Evolutionary conservation across 1,140 invertebrate species (phyloP), one percentile per base, ranked within the genome.

Genomic region (Marisa cornuarietis): DNA sequence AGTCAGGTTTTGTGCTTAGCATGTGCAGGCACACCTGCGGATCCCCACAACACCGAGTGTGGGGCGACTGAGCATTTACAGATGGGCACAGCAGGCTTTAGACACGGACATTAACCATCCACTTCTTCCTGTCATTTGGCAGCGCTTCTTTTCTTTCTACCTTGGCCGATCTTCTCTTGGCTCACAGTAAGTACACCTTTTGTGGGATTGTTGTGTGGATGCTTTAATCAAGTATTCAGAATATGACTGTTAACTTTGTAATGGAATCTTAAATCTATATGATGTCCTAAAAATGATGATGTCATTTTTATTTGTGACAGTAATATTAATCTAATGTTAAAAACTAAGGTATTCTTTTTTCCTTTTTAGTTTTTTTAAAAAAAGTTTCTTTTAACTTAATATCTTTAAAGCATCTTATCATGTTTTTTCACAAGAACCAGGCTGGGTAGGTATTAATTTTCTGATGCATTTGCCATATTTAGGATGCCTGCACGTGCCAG

Each of bases 61-160:
- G 0, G 92, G 92, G 79, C 93, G 92, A 77, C 90, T 96, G 82
- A 93, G 93, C 31, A 93, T 96, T 63, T 96, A 95, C 85, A 93
- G 95, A 66, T 96, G 95, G 94, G 94, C 94, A 0, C 94, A 96
- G 85, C 93, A 95, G 87, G 94, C 95, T 61, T 87, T 96, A n/a
- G 94, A 94, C 85, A 94, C 94, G 78, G 93, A 94, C 9, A 84
- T 94, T 74, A 93, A 94, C 82, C 95, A 96, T 91, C 94, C 95
- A 18, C 87, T 96, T 16, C 89, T 95, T 22, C 93, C 95, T 13
- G 90, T 96, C 16, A 88, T 96, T 3, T 96, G 95, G 93, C 95
- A 96, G 88, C 94, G 95, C 85, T 96, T 96, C 87, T 96, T 96
- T 85, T 90, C 90, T 20, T 91, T 96, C 4, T 96, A 94, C 86